Evolutionary conservation across 2,113 vertebrate species (phyloP).

Genomic region (Oceanites oceanicus): DNA sequence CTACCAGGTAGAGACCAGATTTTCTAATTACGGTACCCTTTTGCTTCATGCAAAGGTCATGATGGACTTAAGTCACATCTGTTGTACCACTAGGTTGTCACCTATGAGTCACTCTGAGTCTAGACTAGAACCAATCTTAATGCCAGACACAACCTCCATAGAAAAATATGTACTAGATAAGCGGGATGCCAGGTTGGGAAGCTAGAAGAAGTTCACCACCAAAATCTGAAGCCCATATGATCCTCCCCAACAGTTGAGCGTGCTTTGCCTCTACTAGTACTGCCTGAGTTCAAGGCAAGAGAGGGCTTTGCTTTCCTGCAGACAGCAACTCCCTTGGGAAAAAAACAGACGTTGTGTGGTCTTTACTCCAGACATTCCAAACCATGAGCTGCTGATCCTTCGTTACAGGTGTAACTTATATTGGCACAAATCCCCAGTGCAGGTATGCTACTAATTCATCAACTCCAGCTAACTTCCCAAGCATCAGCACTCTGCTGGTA

Average conservation of each 20-base stretch:
- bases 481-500: not conserved
- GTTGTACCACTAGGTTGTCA: not conserved
- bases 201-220: not conserved
- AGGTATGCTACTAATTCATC: not conserved
- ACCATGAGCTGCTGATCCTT: not conserved
- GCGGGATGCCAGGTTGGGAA: not conserved
- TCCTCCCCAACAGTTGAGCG: not conserved
- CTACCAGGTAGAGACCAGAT: too few species aligned
- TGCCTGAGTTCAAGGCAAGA: not conserved
- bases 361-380: not conserved
- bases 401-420: not conserved
- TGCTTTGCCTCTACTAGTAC: not conserved
- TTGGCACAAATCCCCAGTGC: not conserved
- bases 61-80: not conserved
- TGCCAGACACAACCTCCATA: not conserved
- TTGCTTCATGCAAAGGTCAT: not conserved
- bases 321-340: not conserved
- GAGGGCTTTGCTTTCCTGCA: not conserved
- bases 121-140: not conserved
- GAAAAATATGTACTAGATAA: not conserved
- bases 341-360: not conserved
- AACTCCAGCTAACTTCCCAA: not conserved
- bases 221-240: not conserved
- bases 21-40: not conserved
- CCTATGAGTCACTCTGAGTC: not conserved